phyloP scores from a whole-genome alignment of 2,888 invertebrate genomes.

The Hirtodrosophila duncani region DNA sequence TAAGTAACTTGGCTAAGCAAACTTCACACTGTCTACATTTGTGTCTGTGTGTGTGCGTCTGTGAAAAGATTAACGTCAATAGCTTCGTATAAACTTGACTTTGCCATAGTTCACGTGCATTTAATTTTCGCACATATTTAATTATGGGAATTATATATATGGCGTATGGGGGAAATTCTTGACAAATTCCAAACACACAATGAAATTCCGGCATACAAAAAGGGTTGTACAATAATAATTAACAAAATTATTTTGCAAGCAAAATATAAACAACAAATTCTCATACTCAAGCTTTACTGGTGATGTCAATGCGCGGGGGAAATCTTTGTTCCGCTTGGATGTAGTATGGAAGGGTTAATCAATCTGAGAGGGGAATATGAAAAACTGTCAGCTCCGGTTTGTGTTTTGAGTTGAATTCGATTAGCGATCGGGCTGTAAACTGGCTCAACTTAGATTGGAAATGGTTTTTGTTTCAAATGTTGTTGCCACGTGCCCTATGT shows the following conservation, averaged over 20 bases:
- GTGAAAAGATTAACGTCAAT: too few species aligned
- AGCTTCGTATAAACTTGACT: conserved; percentile 52
- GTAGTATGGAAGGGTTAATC: too few species aligned
- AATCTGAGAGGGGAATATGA: neutral
- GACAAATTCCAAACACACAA: conserved; percentile 13
- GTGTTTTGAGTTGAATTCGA: too few species aligned
- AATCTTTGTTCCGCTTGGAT: too few species aligned
- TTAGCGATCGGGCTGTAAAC: too few species aligned
- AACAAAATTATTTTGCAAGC: conserved; percentile 39
- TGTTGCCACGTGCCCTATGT: too few species aligned
- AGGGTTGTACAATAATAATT: too few species aligned
- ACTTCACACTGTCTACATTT: too few species aligned
- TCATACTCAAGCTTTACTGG: conserved; percentile 7
- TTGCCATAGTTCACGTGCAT: conserved; percentile 31
- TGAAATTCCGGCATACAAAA: conserved; percentile 21
- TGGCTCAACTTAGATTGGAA: too few species aligned
- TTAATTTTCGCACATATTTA: conserved; percentile 12
- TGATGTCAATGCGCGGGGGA: too few species aligned
- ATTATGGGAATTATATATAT: conserved; percentile 1
- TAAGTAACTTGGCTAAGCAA: conserved; percentile 29
- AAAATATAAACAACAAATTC: conserved; percentile 13
- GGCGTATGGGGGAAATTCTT: conserved; percentile 16
- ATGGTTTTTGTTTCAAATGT: too few species aligned
- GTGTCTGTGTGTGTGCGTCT: too few species aligned
- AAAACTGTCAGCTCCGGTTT: conserved; percentile 28